These are phyloP conservation scores for Cetonia aurata DNA, from an alignment of 2,888 invertebrate genomes.

Conservation along the genomic window DNA sequence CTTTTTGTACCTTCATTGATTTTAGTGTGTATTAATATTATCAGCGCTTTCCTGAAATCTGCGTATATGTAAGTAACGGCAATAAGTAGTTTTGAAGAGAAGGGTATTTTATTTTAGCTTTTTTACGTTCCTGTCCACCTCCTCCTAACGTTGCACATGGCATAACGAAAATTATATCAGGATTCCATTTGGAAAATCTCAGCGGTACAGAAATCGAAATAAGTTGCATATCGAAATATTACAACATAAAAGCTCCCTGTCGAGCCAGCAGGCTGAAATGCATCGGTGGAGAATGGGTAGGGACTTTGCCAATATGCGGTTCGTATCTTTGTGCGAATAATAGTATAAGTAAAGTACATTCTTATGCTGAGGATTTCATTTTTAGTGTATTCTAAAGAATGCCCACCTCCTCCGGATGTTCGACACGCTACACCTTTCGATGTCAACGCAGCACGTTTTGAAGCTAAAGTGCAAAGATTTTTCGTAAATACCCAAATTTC, in stretches of 20 bases:
- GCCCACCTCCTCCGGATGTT: constrained; percentile 61
- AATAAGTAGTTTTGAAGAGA: too few relatives aligned
- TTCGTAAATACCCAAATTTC: constrained; percentile 61
- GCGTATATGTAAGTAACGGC: too few relatives aligned
- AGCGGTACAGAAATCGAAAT: constrained; percentile 62
- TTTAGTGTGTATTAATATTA: too few relatives aligned
- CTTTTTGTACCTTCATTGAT: too few relatives aligned
- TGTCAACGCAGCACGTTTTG: constrained; percentile 52
- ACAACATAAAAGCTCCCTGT: constrained; percentile 61
- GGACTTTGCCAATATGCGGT: constrained; percentile 64
- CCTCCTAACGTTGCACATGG: constrained; percentile 50
- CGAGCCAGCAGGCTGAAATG: constrained; percentile 61
- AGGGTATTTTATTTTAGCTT: neutral
- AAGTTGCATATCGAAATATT: constrained; percentile 60
- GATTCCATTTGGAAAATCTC: constrained; percentile 50
- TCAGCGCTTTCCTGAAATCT: too few relatives aligned
- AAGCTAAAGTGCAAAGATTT: constrained; percentile 56
- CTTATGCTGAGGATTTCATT: constrained; percentile 23
- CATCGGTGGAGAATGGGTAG: constrained; percentile 63
- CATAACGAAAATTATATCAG: constrained; percentile 50
- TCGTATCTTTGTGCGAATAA: constrained; percentile 47
- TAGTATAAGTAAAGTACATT: neutral
- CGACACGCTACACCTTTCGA: constrained; percentile 59
- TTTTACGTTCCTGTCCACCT: constrained; percentile 26
- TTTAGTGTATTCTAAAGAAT: constrained; percentile 61